These are phyloP conservation scores for Drosophila varians DNA, from an alignment of 1,140 invertebrate species.

Conservation along the genomic window DNA sequence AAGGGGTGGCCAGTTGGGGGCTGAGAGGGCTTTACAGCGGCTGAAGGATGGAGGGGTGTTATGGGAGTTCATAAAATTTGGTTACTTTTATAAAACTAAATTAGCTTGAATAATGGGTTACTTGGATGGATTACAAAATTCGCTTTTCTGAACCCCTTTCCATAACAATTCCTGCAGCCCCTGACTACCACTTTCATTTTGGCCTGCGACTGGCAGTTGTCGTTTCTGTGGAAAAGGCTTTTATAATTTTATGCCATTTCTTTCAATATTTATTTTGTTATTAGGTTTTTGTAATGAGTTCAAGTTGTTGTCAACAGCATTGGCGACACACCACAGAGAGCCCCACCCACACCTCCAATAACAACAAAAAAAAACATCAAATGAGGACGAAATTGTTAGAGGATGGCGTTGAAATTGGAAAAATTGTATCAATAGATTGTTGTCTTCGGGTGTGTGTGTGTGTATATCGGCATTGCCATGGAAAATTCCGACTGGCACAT, in stretches of 20 bases:
- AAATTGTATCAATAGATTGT: constrained; percentile 74
- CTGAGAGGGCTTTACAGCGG: not conserved
- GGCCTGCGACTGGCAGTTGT: constrained; percentile 62
- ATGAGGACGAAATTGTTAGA: constrained; percentile 56
- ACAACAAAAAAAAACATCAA: constrained; percentile 15
- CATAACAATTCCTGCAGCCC: not conserved
- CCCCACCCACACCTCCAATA: constrained; percentile 23
- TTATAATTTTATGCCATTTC: constrained; percentile 82
- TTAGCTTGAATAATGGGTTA: too few species aligned
- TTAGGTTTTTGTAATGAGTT: constrained; percentile 80
- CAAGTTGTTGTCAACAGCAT: constrained; percentile 40
- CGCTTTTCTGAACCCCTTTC: not conserved
- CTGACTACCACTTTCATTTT: constrained; percentile 26
- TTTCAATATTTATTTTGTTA: constrained; percentile 81
- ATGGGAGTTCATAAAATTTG: too few species aligned
- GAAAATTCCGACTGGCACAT: constrained; percentile 73
- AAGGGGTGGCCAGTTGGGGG: not conserved
- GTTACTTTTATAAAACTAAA: too few species aligned
- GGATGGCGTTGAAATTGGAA: constrained; percentile 77
- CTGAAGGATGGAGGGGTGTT: not conserved
- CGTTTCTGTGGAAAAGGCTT: constrained; percentile 54
- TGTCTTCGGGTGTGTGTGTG: constrained; percentile 19
- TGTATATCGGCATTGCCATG: constrained; percentile 63
- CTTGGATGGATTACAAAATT: too few species aligned
- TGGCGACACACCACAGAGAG: constrained; percentile 42